Evolutionary conservation across 2,888 invertebrate species (phyloP).

Genomic region (Drosophila eohydei): DNA sequence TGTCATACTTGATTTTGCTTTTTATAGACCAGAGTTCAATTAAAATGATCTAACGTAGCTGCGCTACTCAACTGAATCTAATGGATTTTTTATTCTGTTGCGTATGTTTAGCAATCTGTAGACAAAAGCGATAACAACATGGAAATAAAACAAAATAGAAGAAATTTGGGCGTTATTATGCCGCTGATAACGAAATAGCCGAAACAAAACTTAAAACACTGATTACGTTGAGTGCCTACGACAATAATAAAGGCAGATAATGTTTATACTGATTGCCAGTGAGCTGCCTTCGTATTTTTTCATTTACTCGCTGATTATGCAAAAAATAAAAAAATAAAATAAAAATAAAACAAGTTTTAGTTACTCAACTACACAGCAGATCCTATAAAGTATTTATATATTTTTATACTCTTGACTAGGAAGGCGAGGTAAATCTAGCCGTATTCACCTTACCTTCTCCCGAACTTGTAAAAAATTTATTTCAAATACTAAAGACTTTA

Average conservation of each 20-base stretch:
- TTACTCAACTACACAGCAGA: background rate
- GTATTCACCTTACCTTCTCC: too few relatives aligned
- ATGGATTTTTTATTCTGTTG: slow-evolving; percentile 22
- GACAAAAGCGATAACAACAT: background rate
- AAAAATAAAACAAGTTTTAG: background rate
- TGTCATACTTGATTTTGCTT: slow-evolving; percentile 12
- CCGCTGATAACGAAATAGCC: background rate
- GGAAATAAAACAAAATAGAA: background rate
- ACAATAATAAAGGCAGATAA: background rate
- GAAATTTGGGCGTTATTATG: background rate
- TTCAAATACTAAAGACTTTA: too few relatives aligned
- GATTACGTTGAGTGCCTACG: background rate
- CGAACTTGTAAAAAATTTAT: too few relatives aligned
- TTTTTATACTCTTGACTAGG: too few relatives aligned
- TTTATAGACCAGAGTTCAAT: slow-evolving; percentile 44
- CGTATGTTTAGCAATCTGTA: background rate
- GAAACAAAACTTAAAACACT: background rate
- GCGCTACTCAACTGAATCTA: slow-evolving; percentile 12
- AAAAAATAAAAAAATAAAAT: background rate
- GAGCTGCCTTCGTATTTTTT: background rate
- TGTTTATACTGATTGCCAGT: background rate
- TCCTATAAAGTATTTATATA: too few relatives aligned
- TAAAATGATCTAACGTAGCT: slow-evolving; percentile 34
- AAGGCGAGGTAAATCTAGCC: too few relatives aligned
- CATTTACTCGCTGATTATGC: too few relatives aligned